A percentile compares a stretch with the other conserved stretches of the same genome.
Conservation (phyloP, 1,140 invertebrate species). For the Mercenaria mercenaria region DNA sequence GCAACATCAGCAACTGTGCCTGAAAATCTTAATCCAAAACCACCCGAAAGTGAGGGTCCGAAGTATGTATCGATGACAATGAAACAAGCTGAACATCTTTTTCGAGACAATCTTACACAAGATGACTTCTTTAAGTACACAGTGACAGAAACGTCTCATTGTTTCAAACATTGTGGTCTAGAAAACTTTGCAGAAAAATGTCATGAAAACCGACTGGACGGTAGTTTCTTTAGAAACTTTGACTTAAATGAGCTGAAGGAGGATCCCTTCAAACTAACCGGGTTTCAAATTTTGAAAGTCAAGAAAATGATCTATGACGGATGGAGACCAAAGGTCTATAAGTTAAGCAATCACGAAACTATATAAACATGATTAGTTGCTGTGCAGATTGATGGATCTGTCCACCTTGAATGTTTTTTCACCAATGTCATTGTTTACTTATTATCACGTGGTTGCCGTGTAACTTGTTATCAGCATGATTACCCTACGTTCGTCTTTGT, state of each 20-base stretch:
- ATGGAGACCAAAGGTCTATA: constrained; percentile 26
- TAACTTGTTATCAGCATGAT: too few relatives aligned
- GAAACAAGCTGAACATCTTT: background rate
- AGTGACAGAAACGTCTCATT: background rate
- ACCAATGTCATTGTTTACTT: too few relatives aligned
- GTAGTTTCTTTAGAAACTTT: constrained; percentile 19
- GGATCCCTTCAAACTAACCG: background rate
- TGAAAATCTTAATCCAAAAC: background rate
- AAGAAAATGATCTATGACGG: constrained; percentile 14
- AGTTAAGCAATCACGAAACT: too few relatives aligned
- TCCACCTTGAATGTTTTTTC: too few relatives aligned
- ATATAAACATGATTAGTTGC: too few relatives aligned
- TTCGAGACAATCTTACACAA: background rate
- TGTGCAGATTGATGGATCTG: too few relatives aligned
- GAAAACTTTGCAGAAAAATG: background rate
- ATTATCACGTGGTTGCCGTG: too few relatives aligned
- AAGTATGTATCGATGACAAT: background rate
- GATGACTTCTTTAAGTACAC: constrained; percentile 14
- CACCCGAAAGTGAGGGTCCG: background rate
- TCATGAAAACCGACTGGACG: constrained; percentile 12
- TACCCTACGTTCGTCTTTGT: too few relatives aligned
- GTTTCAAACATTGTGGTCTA: constrained; percentile 25
- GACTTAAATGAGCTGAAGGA: constrained; percentile 11
- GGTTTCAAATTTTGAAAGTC: background rate
- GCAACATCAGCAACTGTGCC: background rate